Percentiles rank a stretch among this genome's conserved stretches.
phyloP scores from a whole-genome alignment of 1,140 invertebrate species.

The Stegodyphus dumicola region DNA sequence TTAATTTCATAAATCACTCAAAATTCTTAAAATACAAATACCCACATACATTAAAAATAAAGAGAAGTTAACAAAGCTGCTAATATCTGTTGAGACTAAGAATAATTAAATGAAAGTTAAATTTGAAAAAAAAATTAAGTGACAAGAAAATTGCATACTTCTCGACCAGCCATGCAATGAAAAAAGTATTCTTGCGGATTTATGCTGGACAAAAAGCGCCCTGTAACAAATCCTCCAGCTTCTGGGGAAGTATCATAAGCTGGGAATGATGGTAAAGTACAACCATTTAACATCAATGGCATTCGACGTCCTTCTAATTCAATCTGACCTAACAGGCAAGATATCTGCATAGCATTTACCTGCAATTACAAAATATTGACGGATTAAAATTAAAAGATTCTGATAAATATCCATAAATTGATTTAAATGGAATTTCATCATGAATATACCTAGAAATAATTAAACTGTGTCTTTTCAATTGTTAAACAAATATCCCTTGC shows the following conservation, averaged over 20 bases:
- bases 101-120: neutral
- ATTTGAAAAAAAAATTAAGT: neutral
- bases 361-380: slow-evolving; percentile 42
- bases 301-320: slow-evolving; percentile 98
- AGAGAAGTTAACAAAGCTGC: too few species aligned
- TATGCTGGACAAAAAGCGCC: slow-evolving; percentile 96
- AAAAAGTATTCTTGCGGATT: slow-evolving; percentile 98
- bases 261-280: slow-evolving; percentile 91
- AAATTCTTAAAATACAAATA: neutral
- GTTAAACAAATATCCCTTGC: too few species aligned
- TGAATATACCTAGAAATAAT: neutral
- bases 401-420: too few species aligned
- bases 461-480: neutral
- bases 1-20: slow-evolving; percentile 4
- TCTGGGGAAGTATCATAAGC: slow-evolving; percentile 89
- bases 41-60: neutral
- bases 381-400: too few species aligned
- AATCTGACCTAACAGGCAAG: slow-evolving; percentile 95
- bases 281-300: slow-evolving; percentile 92
- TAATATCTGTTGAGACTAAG: too few species aligned
- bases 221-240: slow-evolving; percentile 96
- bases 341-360: slow-evolving; percentile 98
- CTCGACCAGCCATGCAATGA: slow-evolving; percentile 99
- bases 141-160: slow-evolving; percentile 72
- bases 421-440: too few species aligned